phyloP scores from a whole-genome alignment of 1,140 invertebrate species.

The Heliconius nattereri region DNA sequence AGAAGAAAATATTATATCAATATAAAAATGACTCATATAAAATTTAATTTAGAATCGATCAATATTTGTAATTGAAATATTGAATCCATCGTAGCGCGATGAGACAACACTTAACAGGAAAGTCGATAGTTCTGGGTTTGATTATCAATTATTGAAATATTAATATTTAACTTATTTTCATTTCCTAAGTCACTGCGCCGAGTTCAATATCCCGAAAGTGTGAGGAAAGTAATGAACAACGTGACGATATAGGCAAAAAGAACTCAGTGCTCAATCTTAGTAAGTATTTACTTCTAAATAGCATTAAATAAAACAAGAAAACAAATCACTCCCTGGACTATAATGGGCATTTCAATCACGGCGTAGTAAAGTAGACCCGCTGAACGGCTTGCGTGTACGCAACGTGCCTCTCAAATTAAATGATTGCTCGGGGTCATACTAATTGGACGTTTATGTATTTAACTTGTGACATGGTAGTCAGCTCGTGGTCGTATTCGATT shows the following conservation, averaged over 20 bases:
- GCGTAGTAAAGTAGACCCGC: slow-evolving; percentile 36
- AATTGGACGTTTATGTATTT: slow-evolving; percentile 50
- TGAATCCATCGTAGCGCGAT: neutral
- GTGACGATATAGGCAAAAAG: neutral
- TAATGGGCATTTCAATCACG: slow-evolving; percentile 39
- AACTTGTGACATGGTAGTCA: slow-evolving; percentile 35
- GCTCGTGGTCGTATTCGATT: slow-evolving; percentile 27
- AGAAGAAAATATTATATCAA: neutral
- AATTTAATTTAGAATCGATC: too few species aligned
- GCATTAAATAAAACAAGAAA: neutral
- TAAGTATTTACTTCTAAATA: neutral
- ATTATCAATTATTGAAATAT: neutral
- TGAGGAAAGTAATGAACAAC: too few species aligned
- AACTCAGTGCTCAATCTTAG: neutral
- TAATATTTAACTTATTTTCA: neutral
- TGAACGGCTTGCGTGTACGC: slow-evolving; percentile 42
- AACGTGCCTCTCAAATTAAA: slow-evolving; percentile 51
- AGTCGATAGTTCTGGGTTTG: too few species aligned
- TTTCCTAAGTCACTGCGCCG: neutral
- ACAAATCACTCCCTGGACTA: neutral
- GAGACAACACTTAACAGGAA: neutral
- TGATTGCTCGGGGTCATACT: slow-evolving; percentile 59
- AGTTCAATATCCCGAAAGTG: neutral
- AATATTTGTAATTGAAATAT: too few species aligned
- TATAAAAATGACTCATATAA: neutral